A percentile compares a stretch with the other conserved stretches of the same genome.
phyloP scores from a whole-genome alignment of 2,113 vertebrate species.

The Elachura formosa region DNA sequence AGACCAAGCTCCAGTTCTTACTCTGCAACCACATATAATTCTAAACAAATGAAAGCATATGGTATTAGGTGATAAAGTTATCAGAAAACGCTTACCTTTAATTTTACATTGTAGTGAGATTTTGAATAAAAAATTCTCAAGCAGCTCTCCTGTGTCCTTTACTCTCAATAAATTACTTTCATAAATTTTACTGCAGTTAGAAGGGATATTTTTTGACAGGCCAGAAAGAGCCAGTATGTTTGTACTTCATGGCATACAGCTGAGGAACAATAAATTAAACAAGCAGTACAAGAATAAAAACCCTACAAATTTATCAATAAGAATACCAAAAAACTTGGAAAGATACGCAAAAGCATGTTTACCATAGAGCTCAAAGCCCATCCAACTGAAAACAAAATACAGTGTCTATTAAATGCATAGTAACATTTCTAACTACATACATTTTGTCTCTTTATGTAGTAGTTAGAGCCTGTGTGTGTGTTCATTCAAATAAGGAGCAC shows the following conservation, averaged over 20 bases:
- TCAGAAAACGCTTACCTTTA: background rate
- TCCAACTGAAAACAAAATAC: background rate
- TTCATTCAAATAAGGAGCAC: background rate
- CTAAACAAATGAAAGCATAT: background rate
- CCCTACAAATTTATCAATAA: background rate
- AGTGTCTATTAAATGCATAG: background rate
- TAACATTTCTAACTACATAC: background rate
- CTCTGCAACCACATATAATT: background rate
- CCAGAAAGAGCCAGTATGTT: background rate
- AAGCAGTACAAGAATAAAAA: background rate
- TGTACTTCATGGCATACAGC: background rate
- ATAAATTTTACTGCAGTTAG: background rate
- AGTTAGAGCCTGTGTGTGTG: background rate
- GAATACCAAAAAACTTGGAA: background rate
- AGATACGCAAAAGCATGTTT: background rate
- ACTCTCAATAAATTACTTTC: background rate
- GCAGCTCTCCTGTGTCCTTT: background rate
- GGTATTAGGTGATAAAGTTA: background rate
- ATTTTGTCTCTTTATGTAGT: background rate
- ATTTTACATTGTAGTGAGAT: background rate
- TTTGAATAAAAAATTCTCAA: background rate
- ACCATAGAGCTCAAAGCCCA: background rate
- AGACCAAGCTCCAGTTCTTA: background rate
- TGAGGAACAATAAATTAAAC: background rate
- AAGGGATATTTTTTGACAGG: background rate